Base-by-base conservation (phyloP, 2,888 invertebrate genomes). In the Mythimna loreyi region DNA sequence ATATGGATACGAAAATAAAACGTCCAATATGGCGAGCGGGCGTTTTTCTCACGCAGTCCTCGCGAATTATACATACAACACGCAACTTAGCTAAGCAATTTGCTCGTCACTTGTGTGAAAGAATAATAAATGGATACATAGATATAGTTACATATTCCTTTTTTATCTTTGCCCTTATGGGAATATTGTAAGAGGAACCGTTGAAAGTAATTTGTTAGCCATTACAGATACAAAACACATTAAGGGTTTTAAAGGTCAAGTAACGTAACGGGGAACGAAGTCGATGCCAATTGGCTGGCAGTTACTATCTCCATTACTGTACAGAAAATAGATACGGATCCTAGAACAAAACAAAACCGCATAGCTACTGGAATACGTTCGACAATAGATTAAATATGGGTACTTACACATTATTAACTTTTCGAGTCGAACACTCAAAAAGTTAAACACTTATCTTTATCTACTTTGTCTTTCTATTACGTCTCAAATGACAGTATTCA, bases 31-130 rank as follows among this genome's bases (percentile, higher is more conserved):
- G 87, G 88, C 86, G 81, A 4, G 85, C 84, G 82, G 77, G 85
- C 84, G 89, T 91, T 91, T 92, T 92, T 93, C 94, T 91, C 93
- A 93, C 92, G 92, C 89, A 84, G 86, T 89, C 83, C 85, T 83
- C 84, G 81, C 83, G 85, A 88, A 81, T 79, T 76, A 84, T 86
- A 89, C 81, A 84, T 86, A 89, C 81, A 81, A 82, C 85, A 81
- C 86, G 87, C 87, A 89, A 91, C 62, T 91, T 89, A 90, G 88
- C 86, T 87, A 85, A 86, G 89, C 88, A 89, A 89, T 91, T 90
- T 87, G 82, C 84, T 87, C 85, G 85, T 83, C 85, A 74, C 69
- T 81, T 80, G 82, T 81, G 81, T 78, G 82, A 86, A 87, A 86
- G 84, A 87, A 90, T 87, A 87, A 89, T 88, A 89, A 89, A 90